Conservation (phyloP, 1,140 invertebrate genomes). For the Paraescarpia echinospica region DNA sequence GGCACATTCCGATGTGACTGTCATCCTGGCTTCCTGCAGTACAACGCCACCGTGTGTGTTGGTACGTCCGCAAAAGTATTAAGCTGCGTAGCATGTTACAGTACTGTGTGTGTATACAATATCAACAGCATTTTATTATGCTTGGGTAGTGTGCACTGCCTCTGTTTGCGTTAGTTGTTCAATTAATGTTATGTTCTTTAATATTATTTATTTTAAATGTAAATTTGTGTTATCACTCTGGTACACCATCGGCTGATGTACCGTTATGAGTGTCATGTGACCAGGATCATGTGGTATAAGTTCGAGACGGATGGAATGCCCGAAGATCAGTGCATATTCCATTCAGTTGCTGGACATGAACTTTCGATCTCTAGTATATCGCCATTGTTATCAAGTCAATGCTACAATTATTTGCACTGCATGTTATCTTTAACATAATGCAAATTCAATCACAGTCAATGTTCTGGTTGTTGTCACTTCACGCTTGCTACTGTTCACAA, state of each 20-base stretch:
- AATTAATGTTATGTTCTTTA: too few species aligned
- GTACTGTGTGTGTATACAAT: not conserved
- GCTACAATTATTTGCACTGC: not conserved
- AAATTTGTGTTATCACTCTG: too few species aligned
- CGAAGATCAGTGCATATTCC: too few species aligned
- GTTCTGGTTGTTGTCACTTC: not conserved
- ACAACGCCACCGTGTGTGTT: not conserved
- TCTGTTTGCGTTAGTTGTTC: not conserved
- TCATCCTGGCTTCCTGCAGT: not conserved
- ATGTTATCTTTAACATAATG: too few species aligned
- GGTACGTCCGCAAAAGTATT: not conserved
- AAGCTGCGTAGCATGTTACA: not conserved
- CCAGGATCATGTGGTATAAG: too few species aligned
- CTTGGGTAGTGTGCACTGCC: not conserved
- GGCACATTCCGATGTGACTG: conserved; percentile 11
- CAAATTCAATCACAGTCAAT: not conserved
- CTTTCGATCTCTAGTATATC: not conserved
- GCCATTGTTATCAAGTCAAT: not conserved
- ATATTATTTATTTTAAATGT: too few species aligned
- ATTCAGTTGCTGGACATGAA: too few species aligned
- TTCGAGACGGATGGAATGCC: too few species aligned
- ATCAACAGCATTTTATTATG: too few species aligned
- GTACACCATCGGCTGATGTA: too few species aligned
- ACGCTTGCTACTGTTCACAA: not conserved
- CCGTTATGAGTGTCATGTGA: too few species aligned